Percentiles rank a stretch among this genome's conserved stretches.
phyloP scores from a whole-genome alignment of 1,140 invertebrate genomes.

The Trissolcus basalis region DNA sequence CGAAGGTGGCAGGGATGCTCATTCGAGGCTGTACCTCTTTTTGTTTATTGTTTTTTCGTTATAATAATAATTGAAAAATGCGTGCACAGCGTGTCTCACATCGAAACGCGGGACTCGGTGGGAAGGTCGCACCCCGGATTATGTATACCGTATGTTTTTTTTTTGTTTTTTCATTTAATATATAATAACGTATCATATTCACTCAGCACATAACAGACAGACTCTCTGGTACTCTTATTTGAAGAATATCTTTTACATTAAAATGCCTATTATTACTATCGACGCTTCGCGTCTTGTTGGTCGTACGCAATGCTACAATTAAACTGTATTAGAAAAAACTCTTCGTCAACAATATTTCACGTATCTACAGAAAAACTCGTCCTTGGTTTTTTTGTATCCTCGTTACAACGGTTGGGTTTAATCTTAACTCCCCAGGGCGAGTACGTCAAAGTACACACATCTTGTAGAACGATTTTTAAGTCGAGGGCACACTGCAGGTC shows the following conservation, averaged over 20 bases:
- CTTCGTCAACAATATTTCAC: constrained; percentile 70
- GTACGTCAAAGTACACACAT: too few species aligned
- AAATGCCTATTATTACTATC: constrained; percentile 68
- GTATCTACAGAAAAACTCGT: constrained; percentile 70
- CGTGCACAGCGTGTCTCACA: constrained; percentile 44
- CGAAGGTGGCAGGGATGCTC: constrained; percentile 27
- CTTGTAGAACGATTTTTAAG: too few species aligned
- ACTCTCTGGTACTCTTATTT: constrained; percentile 54
- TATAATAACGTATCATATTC: constrained; percentile 34
- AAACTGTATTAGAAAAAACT: constrained; percentile 74
- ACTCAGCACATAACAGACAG: constrained; percentile 57
- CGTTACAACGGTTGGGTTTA: neutral
- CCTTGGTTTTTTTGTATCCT: constrained; percentile 19
- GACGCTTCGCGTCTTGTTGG: constrained; percentile 68
- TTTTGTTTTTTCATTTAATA: neutral
- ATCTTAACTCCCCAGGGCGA: too few species aligned
- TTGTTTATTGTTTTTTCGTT: constrained; percentile 6
- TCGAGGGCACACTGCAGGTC: too few species aligned
- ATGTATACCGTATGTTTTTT: constrained; percentile 6
- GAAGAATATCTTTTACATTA: constrained; percentile 71
- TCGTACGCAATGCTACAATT: constrained; percentile 73
- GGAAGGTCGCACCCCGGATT: constrained; percentile 12
- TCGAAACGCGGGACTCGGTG: constrained; percentile 16
- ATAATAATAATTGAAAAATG: constrained; percentile 43
- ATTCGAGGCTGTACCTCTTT: constrained; percentile 29